Conservation (phyloP, 2,888 invertebrate species). For the Odontocolon sp. region DNA sequence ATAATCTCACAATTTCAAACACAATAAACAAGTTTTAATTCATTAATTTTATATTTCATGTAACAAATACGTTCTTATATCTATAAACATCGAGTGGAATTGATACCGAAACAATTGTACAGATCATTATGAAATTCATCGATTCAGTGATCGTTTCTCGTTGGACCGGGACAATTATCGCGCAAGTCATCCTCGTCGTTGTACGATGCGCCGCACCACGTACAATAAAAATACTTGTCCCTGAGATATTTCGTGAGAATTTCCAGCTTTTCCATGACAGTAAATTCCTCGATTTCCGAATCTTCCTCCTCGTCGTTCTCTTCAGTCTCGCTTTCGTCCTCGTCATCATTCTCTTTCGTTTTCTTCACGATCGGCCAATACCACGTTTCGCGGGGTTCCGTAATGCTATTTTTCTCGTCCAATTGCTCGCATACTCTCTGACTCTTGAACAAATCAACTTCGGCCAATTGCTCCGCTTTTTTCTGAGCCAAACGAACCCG, state of each 20-base stretch:
- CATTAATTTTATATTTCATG: conserved; percentile 27
- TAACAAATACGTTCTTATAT: not conserved
- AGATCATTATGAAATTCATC: not conserved
- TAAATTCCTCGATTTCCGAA: conserved; percentile 70
- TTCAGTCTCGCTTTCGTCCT: conserved; percentile 71
- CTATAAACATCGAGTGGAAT: not conserved
- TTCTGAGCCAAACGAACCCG: conserved; percentile 82
- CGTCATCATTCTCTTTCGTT: conserved; percentile 66
- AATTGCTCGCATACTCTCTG: conserved; percentile 83
- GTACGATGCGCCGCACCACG: conserved; percentile 89
- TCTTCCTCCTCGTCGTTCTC: conserved; percentile 76
- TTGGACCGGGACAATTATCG: conserved; percentile 86
- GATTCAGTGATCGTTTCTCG: conserved; percentile 84
- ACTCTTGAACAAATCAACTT: conserved; percentile 81
- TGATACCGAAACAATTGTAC: not conserved
- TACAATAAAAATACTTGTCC: conserved; percentile 87
- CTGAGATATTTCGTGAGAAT: conserved; percentile 86
- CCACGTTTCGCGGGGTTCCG: conserved; percentile 83
- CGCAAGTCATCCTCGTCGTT: conserved; percentile 84
- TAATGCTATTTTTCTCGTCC: conserved; percentile 83
- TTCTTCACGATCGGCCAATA: conserved; percentile 83
- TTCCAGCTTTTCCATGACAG: conserved; percentile 83
- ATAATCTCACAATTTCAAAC: conserved; percentile 26
- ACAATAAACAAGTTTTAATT: conserved; percentile 28
- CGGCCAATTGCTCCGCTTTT: conserved; percentile 80